These are phyloP conservation scores for Sitobion miscanthi DNA, from an alignment of 1,140 invertebrate species.

Conservation along the genomic window DNA sequence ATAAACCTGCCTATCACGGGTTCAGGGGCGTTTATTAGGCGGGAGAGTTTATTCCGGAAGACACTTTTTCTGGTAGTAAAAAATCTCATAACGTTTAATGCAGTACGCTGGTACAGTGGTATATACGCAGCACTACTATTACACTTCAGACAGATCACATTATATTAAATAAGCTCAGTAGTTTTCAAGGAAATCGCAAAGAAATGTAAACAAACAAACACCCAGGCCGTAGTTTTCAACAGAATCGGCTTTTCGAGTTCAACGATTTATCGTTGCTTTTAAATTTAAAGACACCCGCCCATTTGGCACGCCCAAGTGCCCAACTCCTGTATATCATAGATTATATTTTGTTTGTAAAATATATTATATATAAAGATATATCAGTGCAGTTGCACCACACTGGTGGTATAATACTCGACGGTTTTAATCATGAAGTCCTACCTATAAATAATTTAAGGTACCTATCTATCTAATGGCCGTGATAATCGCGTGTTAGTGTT, in stretches of 20 bases:
- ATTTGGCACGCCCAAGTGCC: neutral
- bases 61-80: constrained; percentile 7
- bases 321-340: neutral
- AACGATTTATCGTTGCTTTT: neutral
- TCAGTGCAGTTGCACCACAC: neutral
- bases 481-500: neutral
- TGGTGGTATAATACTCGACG: neutral
- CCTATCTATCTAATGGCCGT: neutral
- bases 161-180: neutral
- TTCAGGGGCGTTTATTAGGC: neutral
- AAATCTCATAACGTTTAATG: neutral
- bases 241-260: neutral
- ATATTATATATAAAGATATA: neutral
- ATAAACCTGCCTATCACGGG: neutral
- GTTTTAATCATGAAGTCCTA: neutral
- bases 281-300: neutral
- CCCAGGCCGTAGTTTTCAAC: neutral
- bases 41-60: neutral
- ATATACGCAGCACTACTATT: neutral
- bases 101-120: neutral
- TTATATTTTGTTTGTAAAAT: neutral
- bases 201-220: neutral
- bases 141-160: neutral
- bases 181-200: neutral
- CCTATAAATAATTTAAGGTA: constrained; percentile 3